These are phyloP conservation scores for Plebejus melissa DNA, from an alignment of 2,888 invertebrate species.

Conservation along the genomic window DNA sequence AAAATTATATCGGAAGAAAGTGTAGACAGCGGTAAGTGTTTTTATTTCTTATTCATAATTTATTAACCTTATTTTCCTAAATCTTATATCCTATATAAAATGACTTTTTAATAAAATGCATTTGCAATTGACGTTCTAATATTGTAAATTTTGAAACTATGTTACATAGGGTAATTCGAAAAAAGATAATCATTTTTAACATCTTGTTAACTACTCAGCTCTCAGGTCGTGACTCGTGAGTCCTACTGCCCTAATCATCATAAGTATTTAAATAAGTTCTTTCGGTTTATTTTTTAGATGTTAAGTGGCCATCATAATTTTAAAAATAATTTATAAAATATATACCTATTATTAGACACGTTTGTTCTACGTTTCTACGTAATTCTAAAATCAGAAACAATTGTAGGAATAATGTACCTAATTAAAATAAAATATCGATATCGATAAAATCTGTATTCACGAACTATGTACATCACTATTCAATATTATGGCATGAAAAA, in stretches of 20 bases:
- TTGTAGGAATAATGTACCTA: not conserved
- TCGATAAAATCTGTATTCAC: not conserved
- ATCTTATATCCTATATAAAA: no score
- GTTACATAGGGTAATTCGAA: no score
- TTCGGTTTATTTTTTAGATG: not conserved
- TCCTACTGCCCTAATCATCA: not conserved
- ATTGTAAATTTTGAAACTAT: not conserved
- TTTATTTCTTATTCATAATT: constrained; percentile 31
- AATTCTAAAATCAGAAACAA: not conserved
- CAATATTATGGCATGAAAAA: not conserved
- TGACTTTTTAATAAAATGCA: not conserved
- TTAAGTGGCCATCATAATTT: not conserved
- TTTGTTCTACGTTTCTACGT: not conserved
- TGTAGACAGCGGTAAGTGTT: constrained; percentile 77
- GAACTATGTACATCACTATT: not conserved
- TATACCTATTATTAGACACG: not conserved
- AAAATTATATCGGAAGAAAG: constrained; percentile 76
- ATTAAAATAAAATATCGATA: not conserved
- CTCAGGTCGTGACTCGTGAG: not conserved
- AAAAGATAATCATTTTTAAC: no score
- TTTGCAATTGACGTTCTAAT: not conserved
- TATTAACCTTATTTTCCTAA: not conserved
- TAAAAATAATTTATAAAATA: not conserved
- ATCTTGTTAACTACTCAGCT: not conserved
- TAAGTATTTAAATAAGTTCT: no score